These are phyloP conservation scores for Dendrolimus houi DNA, from an alignment of 2,888 invertebrate genomes.

Conservation along the genomic window DNA sequence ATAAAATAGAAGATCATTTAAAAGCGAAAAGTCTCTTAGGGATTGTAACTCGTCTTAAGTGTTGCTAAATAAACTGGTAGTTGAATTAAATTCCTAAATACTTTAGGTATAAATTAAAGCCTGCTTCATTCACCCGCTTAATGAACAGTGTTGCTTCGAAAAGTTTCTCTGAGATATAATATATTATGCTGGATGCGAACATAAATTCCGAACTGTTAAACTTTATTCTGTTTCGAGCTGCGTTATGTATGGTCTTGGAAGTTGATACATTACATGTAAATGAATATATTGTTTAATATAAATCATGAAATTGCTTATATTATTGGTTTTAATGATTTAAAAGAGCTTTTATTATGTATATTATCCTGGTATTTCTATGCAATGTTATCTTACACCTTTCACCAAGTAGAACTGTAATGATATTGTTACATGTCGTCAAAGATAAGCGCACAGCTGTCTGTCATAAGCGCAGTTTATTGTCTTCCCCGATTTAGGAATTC, in stretches of 20 bases:
- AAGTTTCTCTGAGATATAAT: constrained; percentile 39
- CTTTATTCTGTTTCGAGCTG: neutral
- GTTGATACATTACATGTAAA: neutral
- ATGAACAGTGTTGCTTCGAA: constrained; percentile 31
- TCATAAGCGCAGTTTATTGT: too few species aligned
- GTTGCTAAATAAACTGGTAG: constrained; percentile 10
- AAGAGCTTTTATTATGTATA: too few species aligned
- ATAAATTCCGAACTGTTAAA: neutral
- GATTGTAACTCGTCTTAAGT: neutral
- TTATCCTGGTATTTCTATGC: too few species aligned
- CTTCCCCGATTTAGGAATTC: too few species aligned
- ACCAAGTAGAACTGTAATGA: too few species aligned
- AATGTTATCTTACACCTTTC: too few species aligned
- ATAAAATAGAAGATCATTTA: too few species aligned
- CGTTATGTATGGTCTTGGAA: neutral
- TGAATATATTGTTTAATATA: neutral
- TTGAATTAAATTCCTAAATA: constrained; percentile 20
- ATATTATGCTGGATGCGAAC: constrained; percentile 26
- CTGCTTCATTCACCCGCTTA: constrained; percentile 29
- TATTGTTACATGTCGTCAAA: too few species aligned
- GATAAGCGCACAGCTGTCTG: too few species aligned
- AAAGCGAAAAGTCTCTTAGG: too few species aligned
- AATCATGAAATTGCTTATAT: neutral
- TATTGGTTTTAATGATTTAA: too few species aligned
- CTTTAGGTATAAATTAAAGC: constrained; percentile 32